phyloP scores from a whole-genome alignment of 2,888 invertebrate species.

The Disparrhopalites patrizii region DNA sequence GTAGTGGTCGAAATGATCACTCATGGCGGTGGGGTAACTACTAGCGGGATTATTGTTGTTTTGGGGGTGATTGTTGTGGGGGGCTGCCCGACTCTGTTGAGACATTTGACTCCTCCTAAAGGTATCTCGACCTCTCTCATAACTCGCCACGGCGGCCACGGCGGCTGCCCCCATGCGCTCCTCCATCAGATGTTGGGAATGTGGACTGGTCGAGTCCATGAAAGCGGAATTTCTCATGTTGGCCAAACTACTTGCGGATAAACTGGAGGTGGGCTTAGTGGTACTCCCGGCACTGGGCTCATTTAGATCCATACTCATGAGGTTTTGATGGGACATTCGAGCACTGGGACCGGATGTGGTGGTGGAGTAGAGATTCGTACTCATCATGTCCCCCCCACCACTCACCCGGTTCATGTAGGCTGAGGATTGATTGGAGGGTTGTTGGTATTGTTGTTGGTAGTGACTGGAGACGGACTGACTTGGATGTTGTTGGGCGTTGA shows the following conservation, averaged over 20 bases:
- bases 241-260: slow-evolving; percentile 29
- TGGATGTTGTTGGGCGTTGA: slow-evolving; percentile 34
- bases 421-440: slow-evolving; percentile 27
- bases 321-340: slow-evolving; percentile 38
- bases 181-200: slow-evolving; percentile 42
- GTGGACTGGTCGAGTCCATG: slow-evolving; percentile 43
- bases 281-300: slow-evolving; percentile 5
- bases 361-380: slow-evolving; percentile 25
- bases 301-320: slow-evolving; percentile 34
- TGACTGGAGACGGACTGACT: slow-evolving; percentile 33
- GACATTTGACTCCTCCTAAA: slow-evolving; percentile 38
- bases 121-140: slow-evolving; percentile 44
- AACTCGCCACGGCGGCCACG: slow-evolving; percentile 21
- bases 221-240: slow-evolving; percentile 41
- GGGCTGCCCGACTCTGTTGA: slow-evolving; percentile 27
- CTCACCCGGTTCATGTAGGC: slow-evolving; percentile 43
- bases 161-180: slow-evolving; percentile 10
- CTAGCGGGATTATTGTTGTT: slow-evolving; percentile 29
- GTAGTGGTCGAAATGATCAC: slow-evolving; percentile 92
- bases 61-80: too few relatives aligned
- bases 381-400: slow-evolving; percentile 28
- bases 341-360: slow-evolving; percentile 38
- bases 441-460: slow-evolving; percentile 35
- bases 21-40: slow-evolving; percentile 57
- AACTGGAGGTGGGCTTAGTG: slow-evolving; percentile 7